Percentiles rank a stretch among this genome's conserved stretches.
Conservation (phyloP, 1,140 invertebrate genomes). For the Argopecten irradians region DNA sequence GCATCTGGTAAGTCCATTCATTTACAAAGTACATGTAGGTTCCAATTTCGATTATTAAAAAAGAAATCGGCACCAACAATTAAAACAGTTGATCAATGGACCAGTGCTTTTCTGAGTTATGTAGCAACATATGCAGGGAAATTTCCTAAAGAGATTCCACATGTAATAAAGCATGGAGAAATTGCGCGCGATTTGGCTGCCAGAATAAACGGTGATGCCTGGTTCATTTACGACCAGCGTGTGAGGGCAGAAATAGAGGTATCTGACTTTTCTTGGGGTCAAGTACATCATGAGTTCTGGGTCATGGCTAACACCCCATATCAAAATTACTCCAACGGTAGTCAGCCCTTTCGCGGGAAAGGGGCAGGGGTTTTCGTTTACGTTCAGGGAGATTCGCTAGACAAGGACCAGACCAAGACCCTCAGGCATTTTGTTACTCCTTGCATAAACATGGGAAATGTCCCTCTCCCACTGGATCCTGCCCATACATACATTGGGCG, state of each 20-base stretch:
- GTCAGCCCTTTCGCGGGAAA: not conserved
- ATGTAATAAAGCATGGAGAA: conserved; percentile 38
- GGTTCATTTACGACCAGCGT: conserved; percentile 26
- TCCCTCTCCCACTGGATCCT: not conserved
- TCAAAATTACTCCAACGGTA: not conserved
- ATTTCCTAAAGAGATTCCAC: conserved; percentile 29
- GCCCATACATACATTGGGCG: not conserved
- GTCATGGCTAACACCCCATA: not conserved
- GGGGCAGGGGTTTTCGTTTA: not conserved
- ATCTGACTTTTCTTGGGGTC: not conserved
- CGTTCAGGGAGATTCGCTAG: not conserved
- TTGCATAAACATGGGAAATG: conserved; percentile 2
- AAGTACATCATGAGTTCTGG: conserved; percentile 24
- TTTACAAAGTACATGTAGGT: conserved; percentile 23
- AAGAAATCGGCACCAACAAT: not conserved
- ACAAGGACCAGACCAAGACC: not conserved
- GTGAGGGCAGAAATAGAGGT: conserved; percentile 19
- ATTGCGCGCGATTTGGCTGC: conserved; percentile 37
- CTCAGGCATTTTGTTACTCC: not conserved
- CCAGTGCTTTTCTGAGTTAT: conserved; percentile 38
- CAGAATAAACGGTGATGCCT: not conserved
- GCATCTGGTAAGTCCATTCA: not conserved
- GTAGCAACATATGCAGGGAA: conserved; percentile 39
- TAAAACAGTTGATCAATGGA: conserved; percentile 33
- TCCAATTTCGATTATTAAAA: not conserved